Evolutionary conservation across 2,888 invertebrate genomes (phyloP).

Genomic region (Parnassius glacialis): DNA sequence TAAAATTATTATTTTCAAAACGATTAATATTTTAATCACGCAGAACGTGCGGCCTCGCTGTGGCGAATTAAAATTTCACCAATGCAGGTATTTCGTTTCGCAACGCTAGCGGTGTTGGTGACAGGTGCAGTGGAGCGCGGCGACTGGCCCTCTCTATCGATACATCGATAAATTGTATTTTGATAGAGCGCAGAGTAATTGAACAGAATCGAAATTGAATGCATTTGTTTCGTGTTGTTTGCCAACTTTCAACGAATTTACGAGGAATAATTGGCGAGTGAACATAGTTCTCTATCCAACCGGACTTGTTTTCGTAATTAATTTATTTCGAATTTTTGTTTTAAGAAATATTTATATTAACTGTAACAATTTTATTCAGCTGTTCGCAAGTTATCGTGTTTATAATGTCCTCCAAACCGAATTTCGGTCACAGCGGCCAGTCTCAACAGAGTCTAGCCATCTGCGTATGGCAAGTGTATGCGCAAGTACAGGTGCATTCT

Average conservation of each 20-base stretch:
- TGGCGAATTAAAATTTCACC: slow-evolving; percentile 25
- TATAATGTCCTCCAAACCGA: no score
- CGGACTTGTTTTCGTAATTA: background rate
- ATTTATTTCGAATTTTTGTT: background rate
- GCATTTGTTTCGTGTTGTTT: slow-evolving; percentile 12
- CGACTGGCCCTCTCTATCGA: slow-evolving; percentile 36
- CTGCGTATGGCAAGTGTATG: no score
- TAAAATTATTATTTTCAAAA: background rate
- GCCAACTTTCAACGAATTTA: slow-evolving; percentile 15
- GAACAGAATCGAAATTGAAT: slow-evolving; percentile 37
- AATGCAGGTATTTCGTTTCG: slow-evolving; percentile 32
- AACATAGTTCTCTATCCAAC: background rate
- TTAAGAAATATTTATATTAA: background rate
- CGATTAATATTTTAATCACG: slow-evolving; percentile 21
- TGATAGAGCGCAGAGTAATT: slow-evolving; percentile 44
- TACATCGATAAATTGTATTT: slow-evolving; percentile 66
- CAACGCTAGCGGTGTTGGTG: slow-evolving; percentile 48
- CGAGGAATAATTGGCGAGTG: slow-evolving; percentile 13
- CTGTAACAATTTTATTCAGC: no score
- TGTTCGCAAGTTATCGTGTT: no score
- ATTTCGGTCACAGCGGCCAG: no score
- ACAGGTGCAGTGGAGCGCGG: slow-evolving; percentile 62
- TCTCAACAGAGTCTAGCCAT: no score
- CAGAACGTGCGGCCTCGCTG: slow-evolving; percentile 2
- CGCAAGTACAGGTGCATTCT: no score